Evolutionary conservation across 2,113 vertebrate genomes (phyloP), one percentile per base, ranked within the genome.

Genomic region (Macaca mulatta): DNA sequence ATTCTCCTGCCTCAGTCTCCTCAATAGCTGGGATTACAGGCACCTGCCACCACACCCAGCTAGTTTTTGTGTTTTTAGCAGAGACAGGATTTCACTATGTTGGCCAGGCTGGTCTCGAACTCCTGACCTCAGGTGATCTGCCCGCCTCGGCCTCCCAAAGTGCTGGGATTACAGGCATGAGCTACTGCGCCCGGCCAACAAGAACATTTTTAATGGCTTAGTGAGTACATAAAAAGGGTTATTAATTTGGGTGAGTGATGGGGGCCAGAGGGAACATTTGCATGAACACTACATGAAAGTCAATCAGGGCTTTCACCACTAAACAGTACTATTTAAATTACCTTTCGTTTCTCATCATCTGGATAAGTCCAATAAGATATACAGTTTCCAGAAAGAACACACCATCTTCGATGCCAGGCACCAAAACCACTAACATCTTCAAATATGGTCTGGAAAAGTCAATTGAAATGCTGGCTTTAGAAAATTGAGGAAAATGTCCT

Each of bases 291-390:
- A 45, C 12, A 12, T 6, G 11, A 27, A 85, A 40, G 30, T 23
- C 55, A 35, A 43, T 12, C 22, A 61, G 13, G 10, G 40, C 27
- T 61, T 64, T 38, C 40, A 50, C 67, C 45, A 20, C 23, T 8
- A 12, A 77, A 61, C 50, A 45, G 11, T 6, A 38, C 7, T 80
- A n/a, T 75, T 27, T 64, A 50, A 23, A 72, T 94, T 98, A 99
- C 99, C 99, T 99, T 99, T 64, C 99, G 96, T 96, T 98, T 99
- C 93, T 99, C 99, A 43, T 99, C 99, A 94, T 99, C 99, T 8
- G 99, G 99, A 78, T 99, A 99, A 0, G 99, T 99, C 99, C 99
- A 99, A 50, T 99, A 99, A 90, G 99, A 99, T 96, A 99, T 99
- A 97, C 99, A 99, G 80, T 99, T 99, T 43, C 99, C 99, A 32